Percentiles rank a stretch among this genome's conserved stretches.
phyloP scores from a whole-genome alignment of 2,888 invertebrate species.

The Eubasilissa splendida region DNA sequence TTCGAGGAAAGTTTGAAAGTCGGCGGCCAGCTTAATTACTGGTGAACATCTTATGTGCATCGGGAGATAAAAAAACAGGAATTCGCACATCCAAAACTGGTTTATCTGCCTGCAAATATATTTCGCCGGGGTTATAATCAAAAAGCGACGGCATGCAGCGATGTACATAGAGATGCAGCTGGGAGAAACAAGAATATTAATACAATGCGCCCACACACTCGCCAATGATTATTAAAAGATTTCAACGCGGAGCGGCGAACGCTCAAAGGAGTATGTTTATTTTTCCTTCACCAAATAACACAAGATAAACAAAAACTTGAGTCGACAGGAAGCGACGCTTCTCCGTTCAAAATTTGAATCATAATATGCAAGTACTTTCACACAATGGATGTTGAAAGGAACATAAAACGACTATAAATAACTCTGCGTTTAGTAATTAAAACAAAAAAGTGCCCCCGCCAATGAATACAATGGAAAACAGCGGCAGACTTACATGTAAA shows the following conservation, averaged over 20 bases:
- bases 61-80: background rate
- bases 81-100: slow-evolving; percentile 14
- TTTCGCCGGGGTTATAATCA: background rate
- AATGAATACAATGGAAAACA: slow-evolving; percentile 24
- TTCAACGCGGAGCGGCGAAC: background rate
- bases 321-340: slow-evolving; percentile 17
- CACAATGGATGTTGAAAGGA: slow-evolving; percentile 29
- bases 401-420: slow-evolving; percentile 31
- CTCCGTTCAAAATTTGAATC: slow-evolving; percentile 5
- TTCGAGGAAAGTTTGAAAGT: no score
- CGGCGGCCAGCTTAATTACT: no score
- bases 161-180: background rate
- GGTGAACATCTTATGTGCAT: no score
- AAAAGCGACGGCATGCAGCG: slow-evolving; percentile 3
- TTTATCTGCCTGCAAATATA: background rate
- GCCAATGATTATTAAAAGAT: slow-evolving; percentile 4
- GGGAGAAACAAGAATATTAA: background rate
- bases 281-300: slow-evolving; percentile 10
- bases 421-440: slow-evolving; percentile 34
- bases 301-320: slow-evolving; percentile 17
- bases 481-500: slow-evolving; percentile 42
- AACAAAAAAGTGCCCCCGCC: slow-evolving; percentile 41
- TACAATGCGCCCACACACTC: background rate
- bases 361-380: slow-evolving; percentile 5
- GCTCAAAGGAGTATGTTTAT: slow-evolving; percentile 21